A percentile compares a stretch with the other conserved stretches of the same genome.
Evolutionary conservation across 2,113 vertebrate genomes (phyloP).

Genomic region (Hypocryptadius cinnamomeus): DNA sequence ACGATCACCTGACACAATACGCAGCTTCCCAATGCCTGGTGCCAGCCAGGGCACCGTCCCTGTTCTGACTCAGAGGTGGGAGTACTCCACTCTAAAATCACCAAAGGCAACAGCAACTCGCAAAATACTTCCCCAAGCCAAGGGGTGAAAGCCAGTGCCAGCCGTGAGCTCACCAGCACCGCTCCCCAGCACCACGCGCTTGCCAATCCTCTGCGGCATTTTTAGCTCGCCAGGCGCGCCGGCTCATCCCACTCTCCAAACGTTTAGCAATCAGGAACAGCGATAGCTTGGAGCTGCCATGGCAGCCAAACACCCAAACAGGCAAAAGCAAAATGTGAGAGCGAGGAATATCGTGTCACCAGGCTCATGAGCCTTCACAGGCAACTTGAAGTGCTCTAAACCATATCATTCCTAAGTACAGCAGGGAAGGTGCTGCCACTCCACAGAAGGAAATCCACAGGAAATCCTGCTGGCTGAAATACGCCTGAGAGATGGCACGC

Average conservation of each 20-base stretch:
- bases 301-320: constrained; percentile 20
- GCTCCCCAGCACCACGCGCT: neutral
- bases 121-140: constrained; percentile 6
- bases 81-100: neutral
- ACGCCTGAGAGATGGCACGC: neutral
- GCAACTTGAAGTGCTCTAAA: neutral
- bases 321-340: neutral
- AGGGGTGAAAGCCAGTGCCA: constrained; percentile 2
- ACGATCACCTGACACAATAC: neutral
- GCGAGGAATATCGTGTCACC: neutral
- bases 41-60: neutral
- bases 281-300: neutral
- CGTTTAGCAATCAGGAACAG: neutral
- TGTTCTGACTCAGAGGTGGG: neutral
- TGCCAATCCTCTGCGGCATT: constrained; percentile 12
- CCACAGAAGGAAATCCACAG: neutral
- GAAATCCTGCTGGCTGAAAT: neutral
- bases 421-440: neutral
- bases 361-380: neutral
- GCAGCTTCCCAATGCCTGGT: neutral
- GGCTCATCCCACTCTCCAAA: constrained; percentile 1
- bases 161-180: constrained; percentile 18
- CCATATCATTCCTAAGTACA: accelerated
- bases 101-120: neutral
- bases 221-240: neutral